A percentile compares a stretch with the other conserved stretches of the same genome.
Conservation (phyloP, 2,797 vertebrate genomes). For the Phoxinus dragarum region DNA sequence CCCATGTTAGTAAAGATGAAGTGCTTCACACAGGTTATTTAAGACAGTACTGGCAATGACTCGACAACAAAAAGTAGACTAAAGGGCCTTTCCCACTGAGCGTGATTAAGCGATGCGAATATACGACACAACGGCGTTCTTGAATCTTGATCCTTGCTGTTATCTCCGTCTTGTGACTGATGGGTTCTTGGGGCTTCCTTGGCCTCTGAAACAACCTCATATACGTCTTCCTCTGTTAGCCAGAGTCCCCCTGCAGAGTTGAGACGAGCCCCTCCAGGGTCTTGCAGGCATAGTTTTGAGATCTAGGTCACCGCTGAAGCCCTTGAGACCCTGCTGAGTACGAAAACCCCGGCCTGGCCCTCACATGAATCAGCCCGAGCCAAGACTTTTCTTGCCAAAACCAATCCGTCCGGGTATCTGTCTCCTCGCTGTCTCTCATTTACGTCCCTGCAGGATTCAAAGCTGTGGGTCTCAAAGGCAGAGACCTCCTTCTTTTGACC, state of each 20-base stretch:
- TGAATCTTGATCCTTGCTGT: not conserved
- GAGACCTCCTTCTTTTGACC: slow-evolving; percentile 11
- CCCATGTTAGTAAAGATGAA: not conserved
- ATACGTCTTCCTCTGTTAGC: slow-evolving; percentile 18
- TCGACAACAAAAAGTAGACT: not conserved
- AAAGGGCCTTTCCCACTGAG: not conserved
- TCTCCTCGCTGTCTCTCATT: slow-evolving; percentile 1
- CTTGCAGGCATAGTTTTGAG: slow-evolving; percentile 35
- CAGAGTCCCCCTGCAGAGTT: slow-evolving; percentile 26
- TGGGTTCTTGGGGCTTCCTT: not conserved
- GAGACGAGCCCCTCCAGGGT: slow-evolving; percentile 22
- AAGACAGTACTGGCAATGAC: not conserved
- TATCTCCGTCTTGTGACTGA: not conserved
- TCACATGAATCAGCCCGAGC: slow-evolving; percentile 41
- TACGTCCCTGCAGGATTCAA: slow-evolving; percentile 11
- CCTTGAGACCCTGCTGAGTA: slow-evolving; percentile 34
- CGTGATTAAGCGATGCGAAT: no score
- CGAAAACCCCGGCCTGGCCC: slow-evolving; percentile 16
- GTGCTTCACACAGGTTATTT: not conserved
- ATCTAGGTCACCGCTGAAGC: slow-evolving; percentile 7
- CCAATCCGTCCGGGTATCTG: slow-evolving; percentile 23
- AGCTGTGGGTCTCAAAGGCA: slow-evolving; percentile 1
- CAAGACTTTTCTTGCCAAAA: slow-evolving; percentile 35
- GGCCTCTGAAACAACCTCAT: not conserved
- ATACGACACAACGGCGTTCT: no score